Base-by-base conservation (phyloP, 2,797 vertebrate species). In the Megalops cyprinoides region DNA sequence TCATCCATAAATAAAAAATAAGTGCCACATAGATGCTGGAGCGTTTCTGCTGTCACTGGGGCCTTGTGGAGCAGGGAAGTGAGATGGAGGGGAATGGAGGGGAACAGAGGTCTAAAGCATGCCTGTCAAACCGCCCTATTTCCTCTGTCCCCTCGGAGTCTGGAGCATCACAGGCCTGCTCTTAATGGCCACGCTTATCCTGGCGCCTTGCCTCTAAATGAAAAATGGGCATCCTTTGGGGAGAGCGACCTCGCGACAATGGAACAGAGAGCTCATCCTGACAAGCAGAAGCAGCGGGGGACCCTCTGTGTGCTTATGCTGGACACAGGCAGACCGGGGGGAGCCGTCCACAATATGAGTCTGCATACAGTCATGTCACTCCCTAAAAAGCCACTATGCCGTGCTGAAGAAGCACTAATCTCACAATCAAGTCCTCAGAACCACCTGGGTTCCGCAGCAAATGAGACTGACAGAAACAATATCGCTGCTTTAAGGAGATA, bases 1-100 rank as follows among this genome's bases (percentile, higher is more conserved):
- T 37, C 79, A 74, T 74, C 42, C 69, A 48, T 73, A 53, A 80
- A 60, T 37, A 80, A 71, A 23, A 48, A 75, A 75, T 75, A 48
- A 60, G 37, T 20, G 3, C 2, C 56, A 8, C 8, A 23, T 12
- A 55, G 56, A 28, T 5, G 67, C 49, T 39, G 2, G 31, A 74
- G 37, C 4, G 42, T 18, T 60, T 74, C 4, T 34, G 44, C 69
- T 67, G 56, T 79, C 73, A 76, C 60, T 8, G 12, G 55, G 74
- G 62, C 8, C 77, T 37, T 7, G 23, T 55, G 56, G 31, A 25
- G 25, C 18, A 49, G 10, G 48, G 74, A 62, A 76, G 48, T 18
- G 15, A 48, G 74, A 76, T 25, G 28, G 10, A n/a, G 79, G n/a
- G 28, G 3, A 42, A 25, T 37, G 60, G 53, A 55, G 62, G 60